Conservation (phyloP, 1,140 invertebrate species). For the Portunus trituberculatus region DNA sequence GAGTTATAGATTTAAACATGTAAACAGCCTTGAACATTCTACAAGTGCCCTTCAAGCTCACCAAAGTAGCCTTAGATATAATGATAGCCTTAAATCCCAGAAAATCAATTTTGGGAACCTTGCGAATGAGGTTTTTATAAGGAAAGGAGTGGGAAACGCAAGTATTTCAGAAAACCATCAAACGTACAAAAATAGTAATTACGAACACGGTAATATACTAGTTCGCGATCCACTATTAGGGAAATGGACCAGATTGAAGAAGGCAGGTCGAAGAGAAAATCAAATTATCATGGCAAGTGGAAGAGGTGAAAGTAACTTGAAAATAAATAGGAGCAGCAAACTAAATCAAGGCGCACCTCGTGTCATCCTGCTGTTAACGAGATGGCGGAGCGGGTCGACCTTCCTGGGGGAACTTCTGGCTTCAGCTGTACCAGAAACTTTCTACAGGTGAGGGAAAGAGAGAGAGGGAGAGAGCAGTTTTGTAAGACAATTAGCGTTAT, state of each 20-base stretch:
- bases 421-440: conserved; percentile 29
- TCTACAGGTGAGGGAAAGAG: conserved; percentile 64
- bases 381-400: conserved; percentile 69
- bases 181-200: neutral
- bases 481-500: neutral
- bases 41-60: neutral
- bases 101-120: neutral
- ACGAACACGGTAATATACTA: neutral
- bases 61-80: neutral
- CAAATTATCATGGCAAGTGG: neutral
- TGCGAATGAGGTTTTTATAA: neutral
- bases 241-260: neutral
- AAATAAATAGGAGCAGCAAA: neutral
- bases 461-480: neutral
- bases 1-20: neutral
- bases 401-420: conserved; percentile 67
- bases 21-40: neutral
- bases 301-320: neutral
- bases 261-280: neutral
- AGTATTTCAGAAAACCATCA: neutral
- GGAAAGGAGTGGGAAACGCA: neutral
- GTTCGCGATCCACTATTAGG: neutral
- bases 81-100: neutral
- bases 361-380: conserved; percentile 45
- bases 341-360: neutral